phyloP scores from a whole-genome alignment of 2,888 invertebrate species.

The Julus scandinavius region DNA sequence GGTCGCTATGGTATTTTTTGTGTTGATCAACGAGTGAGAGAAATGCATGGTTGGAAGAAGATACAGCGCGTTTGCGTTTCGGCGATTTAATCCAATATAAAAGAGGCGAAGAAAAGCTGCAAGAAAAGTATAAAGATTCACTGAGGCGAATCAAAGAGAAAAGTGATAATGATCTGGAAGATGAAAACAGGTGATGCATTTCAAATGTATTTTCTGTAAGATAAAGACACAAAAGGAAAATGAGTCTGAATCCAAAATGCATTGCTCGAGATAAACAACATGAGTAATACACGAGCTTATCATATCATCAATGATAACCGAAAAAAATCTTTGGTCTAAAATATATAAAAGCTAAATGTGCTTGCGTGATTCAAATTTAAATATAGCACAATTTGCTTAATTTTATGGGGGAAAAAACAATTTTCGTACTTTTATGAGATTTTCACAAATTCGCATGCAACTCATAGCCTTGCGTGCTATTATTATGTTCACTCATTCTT shows the following conservation, averaged over 20 bases:
- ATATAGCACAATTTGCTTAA: not conserved
- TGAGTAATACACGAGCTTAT: not conserved
- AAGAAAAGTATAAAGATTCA: slow-evolving; percentile 7
- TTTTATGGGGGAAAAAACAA: not conserved
- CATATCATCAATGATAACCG: not conserved
- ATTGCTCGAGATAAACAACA: not conserved
- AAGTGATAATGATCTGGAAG: slow-evolving; percentile 33
- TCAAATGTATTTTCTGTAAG: not conserved
- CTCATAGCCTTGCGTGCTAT: too few species aligned
- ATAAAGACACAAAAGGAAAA: not conserved
- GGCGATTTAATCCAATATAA: slow-evolving; percentile 18
- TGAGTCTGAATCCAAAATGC: not conserved
- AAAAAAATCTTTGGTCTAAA: not conserved
- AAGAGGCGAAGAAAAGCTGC: not conserved
- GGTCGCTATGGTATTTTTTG: not conserved
- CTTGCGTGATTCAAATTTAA: not conserved
- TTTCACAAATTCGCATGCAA: too few species aligned
- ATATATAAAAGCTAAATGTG: not conserved
- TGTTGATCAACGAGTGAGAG: slow-evolving; percentile 1
- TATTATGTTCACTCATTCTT: too few species aligned
- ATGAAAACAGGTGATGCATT: slow-evolving; percentile 33
- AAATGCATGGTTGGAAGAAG: not conserved
- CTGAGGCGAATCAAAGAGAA: slow-evolving; percentile 27
- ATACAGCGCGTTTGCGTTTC: not conserved
- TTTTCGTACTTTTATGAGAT: too few species aligned